Conservation (phyloP, 2,797 vertebrate species). For the Cheirogaleus major region DNA sequence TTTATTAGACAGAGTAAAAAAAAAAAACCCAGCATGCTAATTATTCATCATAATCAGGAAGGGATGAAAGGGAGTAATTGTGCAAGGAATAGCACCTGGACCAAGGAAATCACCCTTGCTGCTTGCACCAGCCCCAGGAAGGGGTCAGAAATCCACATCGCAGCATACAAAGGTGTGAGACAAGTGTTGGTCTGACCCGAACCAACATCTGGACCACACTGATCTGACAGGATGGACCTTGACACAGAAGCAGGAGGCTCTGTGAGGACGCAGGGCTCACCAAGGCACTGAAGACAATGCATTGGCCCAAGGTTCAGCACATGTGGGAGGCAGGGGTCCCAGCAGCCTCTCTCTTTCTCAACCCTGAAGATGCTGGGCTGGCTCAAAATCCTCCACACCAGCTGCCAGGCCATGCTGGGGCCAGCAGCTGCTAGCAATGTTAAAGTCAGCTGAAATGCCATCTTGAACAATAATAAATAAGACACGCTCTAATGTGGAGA, state of each 20-base stretch:
- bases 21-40: not conserved
- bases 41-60: not conserved
- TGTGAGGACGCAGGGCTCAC: not conserved
- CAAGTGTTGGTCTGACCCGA: not conserved
- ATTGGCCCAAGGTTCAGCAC: not conserved
- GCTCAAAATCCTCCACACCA: not conserved
- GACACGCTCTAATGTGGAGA: not conserved
- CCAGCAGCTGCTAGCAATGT: not conserved
- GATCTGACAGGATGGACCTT: not conserved
- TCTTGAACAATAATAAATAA: constrained; percentile 18
- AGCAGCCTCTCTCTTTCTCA: not conserved
- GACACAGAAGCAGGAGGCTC: not conserved
- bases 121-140: not conserved
- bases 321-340: not conserved
- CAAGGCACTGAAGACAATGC: not conserved
- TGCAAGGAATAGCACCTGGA: not conserved
- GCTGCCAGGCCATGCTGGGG: not conserved
- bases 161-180: not conserved
- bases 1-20: not conserved
- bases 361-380: not conserved
- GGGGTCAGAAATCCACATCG: not conserved
- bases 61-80: not conserved
- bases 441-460: constrained; percentile 43
- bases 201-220: not conserved
- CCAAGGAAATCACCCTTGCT: not conserved